These are phyloP conservation scores for Knipowitschia caucasica DNA, from an alignment of 2,797 vertebrate genomes.

Conservation along the genomic window DNA sequence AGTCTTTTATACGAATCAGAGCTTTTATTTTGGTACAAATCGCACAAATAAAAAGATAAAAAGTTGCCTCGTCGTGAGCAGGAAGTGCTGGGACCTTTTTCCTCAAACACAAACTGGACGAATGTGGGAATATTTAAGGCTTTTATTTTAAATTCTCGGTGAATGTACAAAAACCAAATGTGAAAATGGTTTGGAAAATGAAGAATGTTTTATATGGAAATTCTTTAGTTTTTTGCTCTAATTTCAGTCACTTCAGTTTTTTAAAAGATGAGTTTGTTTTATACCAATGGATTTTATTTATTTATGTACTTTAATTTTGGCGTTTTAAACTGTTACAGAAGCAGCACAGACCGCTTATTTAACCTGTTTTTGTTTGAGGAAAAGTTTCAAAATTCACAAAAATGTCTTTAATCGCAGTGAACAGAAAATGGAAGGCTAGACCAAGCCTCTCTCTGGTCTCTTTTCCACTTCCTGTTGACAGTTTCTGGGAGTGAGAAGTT, in stretches of 20 bases:
- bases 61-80: constrained; percentile 84
- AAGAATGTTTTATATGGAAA: background rate
- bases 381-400: background rate
- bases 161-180: background rate
- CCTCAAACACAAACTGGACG: constrained; percentile 1
- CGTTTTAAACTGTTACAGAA: background rate
- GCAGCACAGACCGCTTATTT: background rate
- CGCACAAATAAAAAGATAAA: constrained; percentile 78
- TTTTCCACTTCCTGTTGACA: too few species aligned
- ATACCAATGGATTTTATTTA: background rate
- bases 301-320: background rate
- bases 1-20: constrained; percentile 89
- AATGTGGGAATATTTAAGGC: background rate
- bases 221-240: background rate
- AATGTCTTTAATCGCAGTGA: background rate
- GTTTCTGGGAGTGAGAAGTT: background rate
- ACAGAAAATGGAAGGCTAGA: background rate
- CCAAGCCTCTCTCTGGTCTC: background rate
- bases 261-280: constrained; percentile 47
- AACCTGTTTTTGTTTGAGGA: constrained; percentile 2
- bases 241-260: background rate
- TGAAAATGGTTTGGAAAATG: background rate
- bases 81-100: constrained; percentile 69
- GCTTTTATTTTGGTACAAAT: constrained; percentile 98
- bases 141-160: constrained; percentile 1